phyloP scores from a whole-genome alignment of 2,888 invertebrate species.

The Lepidocyrtoides sp. region DNA sequence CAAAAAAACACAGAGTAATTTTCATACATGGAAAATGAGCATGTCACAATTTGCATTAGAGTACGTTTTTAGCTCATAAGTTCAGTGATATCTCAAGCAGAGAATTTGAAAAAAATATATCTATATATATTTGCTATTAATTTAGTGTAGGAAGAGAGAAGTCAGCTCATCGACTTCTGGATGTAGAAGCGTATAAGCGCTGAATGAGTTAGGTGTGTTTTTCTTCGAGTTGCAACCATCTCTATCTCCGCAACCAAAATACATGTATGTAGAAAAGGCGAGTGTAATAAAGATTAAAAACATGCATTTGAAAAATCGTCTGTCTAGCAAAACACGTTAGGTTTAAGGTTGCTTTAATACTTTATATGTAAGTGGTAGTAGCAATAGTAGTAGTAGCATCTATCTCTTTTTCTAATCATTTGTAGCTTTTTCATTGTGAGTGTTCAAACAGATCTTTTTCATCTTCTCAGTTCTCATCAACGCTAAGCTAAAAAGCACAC shows the following conservation, averaged over 20 bases:
- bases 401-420: conserved; percentile 7
- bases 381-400: not conserved
- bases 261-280: not conserved
- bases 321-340: conserved; percentile 10
- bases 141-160: not conserved
- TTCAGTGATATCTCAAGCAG: not conserved
- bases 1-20: not conserved
- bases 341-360: not conserved
- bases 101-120: not conserved
- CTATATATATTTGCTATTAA: too few relatives aligned
- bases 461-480: not conserved
- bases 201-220: conserved; percentile 18
- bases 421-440: conserved; percentile 32
- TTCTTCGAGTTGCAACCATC: not conserved
- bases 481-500: conserved; percentile 2
- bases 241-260: not conserved
- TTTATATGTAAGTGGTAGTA: conserved; percentile 1
- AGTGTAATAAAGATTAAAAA: conserved; percentile 12
- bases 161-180: not conserved
- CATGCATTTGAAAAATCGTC: conserved; percentile 22
- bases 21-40: not conserved
- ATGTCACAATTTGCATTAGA: conserved; percentile 20
- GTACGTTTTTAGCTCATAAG: not conserved
- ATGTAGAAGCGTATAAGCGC: not conserved
- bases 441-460: conserved; percentile 1